Evolutionary conservation across 2,797 vertebrate species (phyloP), one percentile per base, ranked within the genome.

Genomic region (Pseudochaenichthys georgianus): DNA sequence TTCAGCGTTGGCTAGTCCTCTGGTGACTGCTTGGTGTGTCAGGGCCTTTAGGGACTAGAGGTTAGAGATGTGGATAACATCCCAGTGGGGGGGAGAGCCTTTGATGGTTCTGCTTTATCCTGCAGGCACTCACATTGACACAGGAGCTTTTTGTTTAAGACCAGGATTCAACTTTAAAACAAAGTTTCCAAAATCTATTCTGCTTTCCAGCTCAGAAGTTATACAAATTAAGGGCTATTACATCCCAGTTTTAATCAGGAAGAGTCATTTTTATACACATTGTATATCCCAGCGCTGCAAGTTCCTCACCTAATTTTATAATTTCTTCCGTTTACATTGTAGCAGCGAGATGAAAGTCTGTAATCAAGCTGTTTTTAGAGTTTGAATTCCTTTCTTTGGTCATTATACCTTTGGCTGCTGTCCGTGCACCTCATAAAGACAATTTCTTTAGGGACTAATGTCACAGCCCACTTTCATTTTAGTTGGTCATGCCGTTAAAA

Each of bases 1-100:
- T n/a, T n/a, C n/a, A n/a, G n/a, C n/a, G n/a, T n/a, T n/a, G n/a
- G n/a, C n/a, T n/a, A n/a, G n/a, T n/a, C n/a, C n/a, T n/a, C n/a
- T n/a, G n/a, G n/a, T n/a, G n/a, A n/a, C n/a, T n/a, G n/a, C n/a
- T n/a, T n/a, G n/a, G n/a, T n/a, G n/a, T n/a, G n/a, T n/a, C n/a
- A n/a, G n/a, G n/a, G n/a, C n/a, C 47, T 80, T 73, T 64, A 64
- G 23, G 77, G 73, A 69, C 46, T 51, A 68, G 67, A 69, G 45
- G 59, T 52, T 75, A 55, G 41, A 77, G 64, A 72, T 62, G 65
- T 54, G 62, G 47, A 78, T 62, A 62, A 75, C 53, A 43, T 62
- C 65, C 59, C 42, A 68, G 42, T 28, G 9, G 63, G 42, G 59
- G 16, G 46, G 46, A 62, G 13, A 31, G 19, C 34, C 68, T 85